These are phyloP conservation scores for Lasioglossum malachurum DNA, from an alignment of 2,888 invertebrate genomes.

Conservation along the genomic window DNA sequence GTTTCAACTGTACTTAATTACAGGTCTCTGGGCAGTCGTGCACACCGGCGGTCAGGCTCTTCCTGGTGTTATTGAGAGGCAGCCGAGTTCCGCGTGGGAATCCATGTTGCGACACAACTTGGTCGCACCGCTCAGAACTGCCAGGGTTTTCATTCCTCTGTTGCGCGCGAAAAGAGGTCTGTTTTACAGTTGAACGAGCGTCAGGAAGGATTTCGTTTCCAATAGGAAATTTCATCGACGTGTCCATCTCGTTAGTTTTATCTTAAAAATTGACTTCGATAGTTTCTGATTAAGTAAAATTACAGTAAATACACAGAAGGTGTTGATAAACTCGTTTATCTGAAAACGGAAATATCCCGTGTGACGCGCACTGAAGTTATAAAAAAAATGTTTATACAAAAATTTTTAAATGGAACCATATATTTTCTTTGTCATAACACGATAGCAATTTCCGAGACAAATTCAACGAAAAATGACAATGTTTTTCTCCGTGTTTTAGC, in stretches of 20 bases:
- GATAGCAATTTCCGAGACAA: too few species aligned
- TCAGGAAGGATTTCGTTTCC: neutral
- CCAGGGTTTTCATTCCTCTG: conserved; percentile 91
- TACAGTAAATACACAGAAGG: too few species aligned
- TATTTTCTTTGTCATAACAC: too few species aligned
- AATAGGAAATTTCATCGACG: too few species aligned
- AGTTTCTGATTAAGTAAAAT: too few species aligned
- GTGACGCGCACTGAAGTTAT: too few species aligned
- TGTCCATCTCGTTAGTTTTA: neutral
- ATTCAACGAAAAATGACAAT: too few species aligned
- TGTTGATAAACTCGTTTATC: too few species aligned
- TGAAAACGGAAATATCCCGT: too few species aligned
- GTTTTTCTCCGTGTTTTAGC: too few species aligned
- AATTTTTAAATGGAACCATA: too few species aligned
- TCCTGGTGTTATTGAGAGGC: conserved; percentile 89
- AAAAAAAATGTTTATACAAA: too few species aligned
- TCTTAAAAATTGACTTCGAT: neutral
- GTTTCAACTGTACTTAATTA: conserved; percentile 72
- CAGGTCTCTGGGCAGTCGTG: conserved; percentile 93
- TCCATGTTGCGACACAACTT: conserved; percentile 90
- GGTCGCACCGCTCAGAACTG: conserved; percentile 90
- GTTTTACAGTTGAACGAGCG: conserved; percentile 3
- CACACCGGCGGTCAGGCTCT: conserved; percentile 93
- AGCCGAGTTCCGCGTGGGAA: conserved; percentile 90
- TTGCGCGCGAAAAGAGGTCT: conserved; percentile 86